These are phyloP conservation scores for Odontomyia ornata DNA, from an alignment of 2,888 invertebrate genomes.

Conservation along the genomic window DNA sequence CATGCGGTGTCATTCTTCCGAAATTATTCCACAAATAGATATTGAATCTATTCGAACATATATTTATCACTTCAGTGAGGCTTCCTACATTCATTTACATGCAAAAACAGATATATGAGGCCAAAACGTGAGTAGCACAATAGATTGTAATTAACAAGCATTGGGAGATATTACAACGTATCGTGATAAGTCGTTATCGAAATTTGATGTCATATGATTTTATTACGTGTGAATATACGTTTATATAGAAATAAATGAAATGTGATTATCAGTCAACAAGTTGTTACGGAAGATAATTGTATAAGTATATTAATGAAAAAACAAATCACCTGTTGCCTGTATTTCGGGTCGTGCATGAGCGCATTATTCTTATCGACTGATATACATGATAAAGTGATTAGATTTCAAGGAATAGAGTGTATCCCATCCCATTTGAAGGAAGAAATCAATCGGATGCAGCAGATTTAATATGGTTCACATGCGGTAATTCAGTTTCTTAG, in stretches of 20 bases:
- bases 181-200: slow-evolving; percentile 24
- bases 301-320: slow-evolving; percentile 37
- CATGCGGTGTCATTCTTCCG: slow-evolving; percentile 6
- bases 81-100: too few species aligned
- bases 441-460: too few species aligned
- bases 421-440: too few species aligned
- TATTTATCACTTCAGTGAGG: too few species aligned
- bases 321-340: neutral
- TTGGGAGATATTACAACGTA: slow-evolving; percentile 17
- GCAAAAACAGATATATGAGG: neutral
- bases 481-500: too few species aligned
- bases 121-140: slow-evolving; percentile 29
- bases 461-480: too few species aligned
- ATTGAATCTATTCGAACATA: neutral
- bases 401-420: too few species aligned
- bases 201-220: slow-evolving; percentile 23
- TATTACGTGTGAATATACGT: slow-evolving; percentile 18
- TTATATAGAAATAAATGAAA: neutral
- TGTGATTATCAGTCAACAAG: slow-evolving; percentile 31
- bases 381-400: too few species aligned
- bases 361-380: too few species aligned
- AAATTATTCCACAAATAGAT: neutral
- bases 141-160: slow-evolving; percentile 35
- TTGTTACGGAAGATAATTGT: slow-evolving; percentile 35
- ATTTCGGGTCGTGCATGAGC: too few species aligned